Conservation (phyloP, 1,140 invertebrate species). For the Forficula auricularia region DNA sequence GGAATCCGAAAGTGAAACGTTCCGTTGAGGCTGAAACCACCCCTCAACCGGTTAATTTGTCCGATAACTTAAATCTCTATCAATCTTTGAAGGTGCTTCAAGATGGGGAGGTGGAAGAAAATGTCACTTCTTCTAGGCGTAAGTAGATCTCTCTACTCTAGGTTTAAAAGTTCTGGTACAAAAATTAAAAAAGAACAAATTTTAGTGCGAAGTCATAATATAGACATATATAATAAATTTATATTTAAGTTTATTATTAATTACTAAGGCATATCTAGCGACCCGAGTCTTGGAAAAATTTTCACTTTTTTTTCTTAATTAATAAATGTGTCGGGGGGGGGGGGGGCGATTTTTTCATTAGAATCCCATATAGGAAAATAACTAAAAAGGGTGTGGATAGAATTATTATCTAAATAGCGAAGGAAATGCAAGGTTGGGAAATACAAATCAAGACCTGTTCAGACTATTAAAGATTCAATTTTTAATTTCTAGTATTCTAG, state of each 20-base stretch:
- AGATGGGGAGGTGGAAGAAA: slow-evolving; percentile 59
- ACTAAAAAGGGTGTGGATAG: no score
- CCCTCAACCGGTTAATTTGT: slow-evolving; percentile 23
- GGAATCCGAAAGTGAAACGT: slow-evolving; percentile 64
- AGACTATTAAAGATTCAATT: no score
- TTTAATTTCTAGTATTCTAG: no score
- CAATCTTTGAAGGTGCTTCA: slow-evolving; percentile 72
- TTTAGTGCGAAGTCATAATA: neutral
- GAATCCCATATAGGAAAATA: no score
- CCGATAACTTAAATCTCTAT: slow-evolving; percentile 76
- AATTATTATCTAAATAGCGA: no score
- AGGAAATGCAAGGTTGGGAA: no score
- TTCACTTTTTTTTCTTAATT: no score
- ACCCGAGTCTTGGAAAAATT: neutral
- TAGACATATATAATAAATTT: neutral
- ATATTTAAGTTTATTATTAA: neutral
- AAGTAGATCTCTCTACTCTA: neutral
- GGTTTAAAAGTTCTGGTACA: neutral
- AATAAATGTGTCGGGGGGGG: no score
- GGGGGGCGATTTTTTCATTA: no score
- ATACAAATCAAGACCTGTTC: no score
- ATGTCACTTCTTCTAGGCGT: slow-evolving; percentile 23
- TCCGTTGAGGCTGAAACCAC: slow-evolving; percentile 23
- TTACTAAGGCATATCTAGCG: neutral
- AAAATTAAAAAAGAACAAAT: neutral